Conservation (phyloP, 2,797 vertebrate species). For the Cheirogaleus major region DNA sequence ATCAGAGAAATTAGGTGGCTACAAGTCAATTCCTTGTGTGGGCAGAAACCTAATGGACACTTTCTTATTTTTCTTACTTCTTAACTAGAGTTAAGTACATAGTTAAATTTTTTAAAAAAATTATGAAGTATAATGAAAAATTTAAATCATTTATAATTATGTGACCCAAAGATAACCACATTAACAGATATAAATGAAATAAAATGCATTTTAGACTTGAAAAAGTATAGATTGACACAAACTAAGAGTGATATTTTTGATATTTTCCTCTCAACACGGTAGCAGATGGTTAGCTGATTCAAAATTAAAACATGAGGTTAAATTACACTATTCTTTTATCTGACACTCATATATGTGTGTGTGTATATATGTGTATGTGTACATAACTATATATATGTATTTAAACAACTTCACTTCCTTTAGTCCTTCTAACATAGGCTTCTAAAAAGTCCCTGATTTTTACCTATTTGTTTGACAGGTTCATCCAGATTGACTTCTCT, state of each 20-base stretch:
- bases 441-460: neutral
- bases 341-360: neutral
- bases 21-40: neutral
- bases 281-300: neutral
- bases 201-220: constrained; percentile 12
- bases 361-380: neutral
- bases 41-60: neutral
- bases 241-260: neutral
- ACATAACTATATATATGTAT: neutral
- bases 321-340: neutral
- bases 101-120: neutral
- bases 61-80: neutral
- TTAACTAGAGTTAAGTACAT: neutral
- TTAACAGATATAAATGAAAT: neutral
- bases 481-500: neutral
- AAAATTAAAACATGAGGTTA: neutral
- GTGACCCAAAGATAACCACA: neutral
- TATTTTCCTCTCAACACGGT: neutral
- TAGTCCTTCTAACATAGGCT: neutral
- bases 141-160: neutral
- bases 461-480: neutral
- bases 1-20: neutral
- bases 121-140: neutral
- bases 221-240: neutral
- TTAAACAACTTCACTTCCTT: neutral